Evolutionary conservation across 2,113 vertebrate species (phyloP).

Genomic region (Zeus faber): DNA sequence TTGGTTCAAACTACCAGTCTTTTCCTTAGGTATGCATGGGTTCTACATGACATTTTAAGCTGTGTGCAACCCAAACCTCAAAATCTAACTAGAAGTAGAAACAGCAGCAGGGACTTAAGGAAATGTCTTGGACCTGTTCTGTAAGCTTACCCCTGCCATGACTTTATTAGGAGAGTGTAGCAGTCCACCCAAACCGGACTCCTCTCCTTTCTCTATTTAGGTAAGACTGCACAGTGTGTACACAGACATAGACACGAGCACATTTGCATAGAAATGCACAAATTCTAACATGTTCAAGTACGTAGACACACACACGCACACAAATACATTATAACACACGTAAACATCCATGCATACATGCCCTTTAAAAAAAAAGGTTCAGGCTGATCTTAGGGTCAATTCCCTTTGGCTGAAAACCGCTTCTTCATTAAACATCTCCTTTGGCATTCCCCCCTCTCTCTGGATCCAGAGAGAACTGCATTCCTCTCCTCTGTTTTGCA

Average conservation of each 20-base stretch:
- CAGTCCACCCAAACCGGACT: not conserved
- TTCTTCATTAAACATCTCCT: conserved; percentile 51
- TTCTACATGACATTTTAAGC: too few relatives aligned
- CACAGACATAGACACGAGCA: not conserved
- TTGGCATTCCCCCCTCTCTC: conserved; percentile 18
- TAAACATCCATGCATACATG: too few relatives aligned
- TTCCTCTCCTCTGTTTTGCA: conserved; percentile 46
- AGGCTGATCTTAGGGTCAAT: too few relatives aligned
- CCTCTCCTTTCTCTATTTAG: conserved; percentile 7
- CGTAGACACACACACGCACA: not conserved
- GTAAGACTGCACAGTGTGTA: not conserved
- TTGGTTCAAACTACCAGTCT: too few relatives aligned
- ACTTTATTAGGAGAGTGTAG: conserved; percentile 49
- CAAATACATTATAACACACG: not conserved
- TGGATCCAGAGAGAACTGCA: conserved; percentile 27
- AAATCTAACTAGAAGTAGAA: not conserved
- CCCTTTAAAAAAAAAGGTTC: too few relatives aligned
- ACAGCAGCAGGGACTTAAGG: too few relatives aligned
- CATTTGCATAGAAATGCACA: not conserved
- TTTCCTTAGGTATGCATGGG: too few relatives aligned
- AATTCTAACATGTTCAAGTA: not conserved
- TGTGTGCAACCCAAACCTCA: too few relatives aligned
- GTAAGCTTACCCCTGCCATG: conserved; percentile 3
- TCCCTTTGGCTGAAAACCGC: too few relatives aligned
- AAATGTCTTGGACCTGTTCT: too few relatives aligned